Evolutionary conservation across 1,140 invertebrate genomes (phyloP).

Genomic region (Theocolax elegans): DNA sequence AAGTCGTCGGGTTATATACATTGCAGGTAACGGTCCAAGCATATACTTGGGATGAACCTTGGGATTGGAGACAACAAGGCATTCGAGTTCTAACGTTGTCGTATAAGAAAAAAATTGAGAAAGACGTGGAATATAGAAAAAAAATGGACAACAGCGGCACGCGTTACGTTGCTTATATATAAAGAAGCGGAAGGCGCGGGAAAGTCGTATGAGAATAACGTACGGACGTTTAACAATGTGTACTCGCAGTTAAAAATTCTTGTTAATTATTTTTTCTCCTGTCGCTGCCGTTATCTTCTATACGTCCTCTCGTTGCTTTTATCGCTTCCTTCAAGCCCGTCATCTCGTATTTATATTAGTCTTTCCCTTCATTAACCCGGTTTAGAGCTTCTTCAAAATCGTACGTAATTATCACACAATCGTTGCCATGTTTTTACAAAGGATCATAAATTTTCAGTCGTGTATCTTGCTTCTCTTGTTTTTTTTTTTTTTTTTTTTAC

Average conservation of each 20-base stretch:
- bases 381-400: conserved; percentile 17
- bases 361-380: conserved; percentile 23
- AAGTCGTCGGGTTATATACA: not conserved
- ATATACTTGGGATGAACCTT: not conserved
- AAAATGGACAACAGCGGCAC: conserved; percentile 8
- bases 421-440: conserved; percentile 33
- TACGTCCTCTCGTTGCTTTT: conserved; percentile 5
- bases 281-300: not conserved
- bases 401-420: conserved; percentile 22
- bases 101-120: conserved; percentile 2
- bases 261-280: conserved; percentile 36
- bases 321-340: not conserved
- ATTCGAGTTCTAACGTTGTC: not conserved
- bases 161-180: not conserved
- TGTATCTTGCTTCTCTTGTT: too few relatives aligned
- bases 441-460: conserved; percentile 35
- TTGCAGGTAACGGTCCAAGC: conserved; percentile 4
- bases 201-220: conserved; percentile 34
- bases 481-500: too few relatives aligned
- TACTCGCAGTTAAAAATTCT: conserved; percentile 41
- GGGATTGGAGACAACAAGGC: conserved; percentile 1
- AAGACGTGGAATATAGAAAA: not conserved
- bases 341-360: not conserved
- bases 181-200: conserved; percentile 10
- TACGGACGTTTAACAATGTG: conserved; percentile 36